A percentile compares a stretch with the other conserved stretches of the same genome.
Evolutionary conservation across 2,797 vertebrate species (phyloP).

Genomic region (Notoglanidium macrostoma): DNA sequence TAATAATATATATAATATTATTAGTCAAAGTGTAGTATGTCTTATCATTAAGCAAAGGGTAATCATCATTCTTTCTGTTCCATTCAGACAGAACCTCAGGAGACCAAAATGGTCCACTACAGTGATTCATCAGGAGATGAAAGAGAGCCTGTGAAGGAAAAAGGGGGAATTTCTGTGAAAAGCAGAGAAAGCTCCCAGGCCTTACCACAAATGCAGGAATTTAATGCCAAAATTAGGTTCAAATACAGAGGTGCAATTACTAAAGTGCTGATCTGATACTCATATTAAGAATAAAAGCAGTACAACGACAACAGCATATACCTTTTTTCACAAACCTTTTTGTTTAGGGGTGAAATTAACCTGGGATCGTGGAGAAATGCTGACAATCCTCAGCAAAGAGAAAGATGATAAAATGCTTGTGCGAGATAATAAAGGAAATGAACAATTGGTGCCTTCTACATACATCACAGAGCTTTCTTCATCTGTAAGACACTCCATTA

Average conservation of each 20-base stretch:
- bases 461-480: conserved; percentile 60
- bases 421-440: conserved; percentile 63
- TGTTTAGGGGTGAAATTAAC: conserved; percentile 57
- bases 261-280: background rate
- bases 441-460: conserved; percentile 67
- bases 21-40: background rate
- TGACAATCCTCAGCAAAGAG: conserved; percentile 56
- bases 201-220: conserved; percentile 28
- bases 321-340: background rate
- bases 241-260: conserved; percentile 69
- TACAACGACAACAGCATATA: background rate
- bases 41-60: background rate
- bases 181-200: conserved; percentile 10
- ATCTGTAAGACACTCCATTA: conserved; percentile 55
- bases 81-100: conserved; percentile 67
- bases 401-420: conserved; percentile 61
- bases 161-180: conserved; percentile 33
- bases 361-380: conserved; percentile 64
- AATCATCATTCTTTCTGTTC: background rate
- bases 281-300: background rate
- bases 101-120: conserved; percentile 62
- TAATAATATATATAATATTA: background rate
- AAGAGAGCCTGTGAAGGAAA: conserved; percentile 36
- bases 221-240: conserved; percentile 62
- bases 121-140: conserved; percentile 73